Conservation (phyloP, 2,797 vertebrate genomes). For the Macroramphosus scolopax region DNA sequence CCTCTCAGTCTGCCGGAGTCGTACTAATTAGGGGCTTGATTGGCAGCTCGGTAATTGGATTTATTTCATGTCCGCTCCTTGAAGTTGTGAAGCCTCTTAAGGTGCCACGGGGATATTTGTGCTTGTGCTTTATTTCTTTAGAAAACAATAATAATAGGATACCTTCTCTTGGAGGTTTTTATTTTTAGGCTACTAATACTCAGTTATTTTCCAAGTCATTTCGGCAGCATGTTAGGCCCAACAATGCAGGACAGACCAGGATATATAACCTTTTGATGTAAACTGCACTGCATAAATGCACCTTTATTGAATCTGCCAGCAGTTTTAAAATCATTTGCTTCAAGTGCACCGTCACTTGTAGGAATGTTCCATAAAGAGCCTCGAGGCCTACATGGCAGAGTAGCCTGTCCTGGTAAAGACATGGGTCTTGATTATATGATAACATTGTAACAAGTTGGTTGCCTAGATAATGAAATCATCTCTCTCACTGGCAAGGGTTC, state of each 20-base stretch:
- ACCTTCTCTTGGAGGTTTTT: slow-evolving; percentile 9
- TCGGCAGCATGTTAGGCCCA: slow-evolving; percentile 10
- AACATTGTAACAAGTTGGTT: too few relatives aligned
- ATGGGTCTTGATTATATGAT: too few relatives aligned
- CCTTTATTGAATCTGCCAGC: neutral
- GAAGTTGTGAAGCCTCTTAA: slow-evolving; percentile 68
- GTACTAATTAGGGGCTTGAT: slow-evolving; percentile 65
- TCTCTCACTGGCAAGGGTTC: too few relatives aligned
- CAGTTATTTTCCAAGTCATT: slow-evolving; percentile 5
- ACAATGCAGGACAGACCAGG: neutral
- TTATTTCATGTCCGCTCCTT: slow-evolving; percentile 73
- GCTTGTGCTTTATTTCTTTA: slow-evolving; percentile 32
- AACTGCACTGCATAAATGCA: neutral
- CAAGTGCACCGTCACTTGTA: neutral
- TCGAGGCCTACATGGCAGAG: too few relatives aligned
- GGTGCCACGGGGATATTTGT: slow-evolving; percentile 32
- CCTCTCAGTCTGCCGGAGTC: slow-evolving; percentile 55
- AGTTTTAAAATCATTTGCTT: too few relatives aligned
- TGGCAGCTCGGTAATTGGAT: slow-evolving; percentile 73
- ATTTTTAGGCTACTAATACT: too few relatives aligned
- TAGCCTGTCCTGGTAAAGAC: too few relatives aligned
- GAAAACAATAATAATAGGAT: slow-evolving; percentile 28
- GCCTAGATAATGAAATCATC: too few relatives aligned
- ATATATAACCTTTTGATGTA: neutral
- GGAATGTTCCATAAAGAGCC: slow-evolving; percentile 10